Conservation (phyloP, 2,888 invertebrate species). For the Clusia tigrina region DNA sequence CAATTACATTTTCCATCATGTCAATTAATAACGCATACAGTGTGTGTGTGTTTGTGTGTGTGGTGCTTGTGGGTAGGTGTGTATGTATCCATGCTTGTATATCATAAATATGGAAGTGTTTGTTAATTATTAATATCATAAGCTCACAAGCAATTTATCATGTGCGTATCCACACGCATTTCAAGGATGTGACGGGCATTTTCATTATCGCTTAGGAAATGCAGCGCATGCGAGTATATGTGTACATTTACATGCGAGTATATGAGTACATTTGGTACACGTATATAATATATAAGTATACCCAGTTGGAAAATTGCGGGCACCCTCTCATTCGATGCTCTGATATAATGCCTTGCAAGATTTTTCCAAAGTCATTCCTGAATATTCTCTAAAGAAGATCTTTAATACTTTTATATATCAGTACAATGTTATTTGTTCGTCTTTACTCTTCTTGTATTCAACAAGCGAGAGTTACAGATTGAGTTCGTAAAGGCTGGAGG, state of each 20-base stretch:
- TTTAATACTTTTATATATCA: too few relatives aligned
- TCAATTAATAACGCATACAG: constrained; percentile 52
- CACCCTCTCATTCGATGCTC: too few relatives aligned
- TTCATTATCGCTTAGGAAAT: constrained; percentile 29
- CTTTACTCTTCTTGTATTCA: too few relatives aligned
- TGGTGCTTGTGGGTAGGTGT: constrained; percentile 33
- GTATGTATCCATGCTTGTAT: constrained; percentile 42
- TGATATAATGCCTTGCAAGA: too few relatives aligned
- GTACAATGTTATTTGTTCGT: too few relatives aligned
- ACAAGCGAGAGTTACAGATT: too few relatives aligned
- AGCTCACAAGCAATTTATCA: constrained; percentile 53
- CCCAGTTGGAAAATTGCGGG: too few relatives aligned
- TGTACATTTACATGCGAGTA: background rate
- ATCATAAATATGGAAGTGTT: constrained; percentile 52
- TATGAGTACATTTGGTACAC: too few relatives aligned
- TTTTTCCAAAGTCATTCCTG: too few relatives aligned
- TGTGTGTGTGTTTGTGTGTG: constrained; percentile 15
- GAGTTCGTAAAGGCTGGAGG: too few relatives aligned
- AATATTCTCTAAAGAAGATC: too few relatives aligned
- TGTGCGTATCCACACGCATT: constrained; percentile 24
- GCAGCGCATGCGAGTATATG: constrained; percentile 12
- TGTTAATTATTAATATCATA: constrained; percentile 57
- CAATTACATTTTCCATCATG: constrained; percentile 59
- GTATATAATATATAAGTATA: too few relatives aligned
- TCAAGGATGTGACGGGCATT: constrained; percentile 19